phyloP scores from a whole-genome alignment of 2,888 invertebrate genomes.

The Noctua pronuba region DNA sequence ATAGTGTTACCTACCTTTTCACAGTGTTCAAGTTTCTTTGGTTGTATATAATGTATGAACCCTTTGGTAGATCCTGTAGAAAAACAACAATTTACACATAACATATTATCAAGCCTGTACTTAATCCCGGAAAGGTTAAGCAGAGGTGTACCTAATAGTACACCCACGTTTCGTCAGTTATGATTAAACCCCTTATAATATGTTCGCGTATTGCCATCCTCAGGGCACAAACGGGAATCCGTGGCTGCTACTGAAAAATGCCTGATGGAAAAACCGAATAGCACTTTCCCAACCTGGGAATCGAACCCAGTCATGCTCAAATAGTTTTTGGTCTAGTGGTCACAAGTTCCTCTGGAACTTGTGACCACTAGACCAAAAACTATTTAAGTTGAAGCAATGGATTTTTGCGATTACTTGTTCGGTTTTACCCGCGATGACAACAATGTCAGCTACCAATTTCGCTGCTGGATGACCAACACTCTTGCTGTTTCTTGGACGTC shows the following conservation, averaged over 20 bases:
- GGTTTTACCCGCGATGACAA: background rate
- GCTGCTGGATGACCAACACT: background rate
- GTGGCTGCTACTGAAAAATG: too few species aligned
- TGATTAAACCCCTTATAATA: too few species aligned
- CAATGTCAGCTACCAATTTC: background rate
- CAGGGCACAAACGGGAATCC: too few species aligned
- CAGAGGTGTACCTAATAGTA: too few species aligned
- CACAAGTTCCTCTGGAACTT: too few species aligned
- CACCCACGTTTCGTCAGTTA: too few species aligned
- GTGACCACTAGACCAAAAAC: background rate
- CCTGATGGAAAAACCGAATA: background rate
- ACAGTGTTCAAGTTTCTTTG: background rate
- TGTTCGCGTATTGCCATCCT: too few species aligned
- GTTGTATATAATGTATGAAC: background rate
- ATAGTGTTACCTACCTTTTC: constrained; percentile 11
- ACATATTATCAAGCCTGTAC: too few species aligned
- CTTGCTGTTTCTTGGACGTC: background rate
- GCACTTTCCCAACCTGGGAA: background rate
- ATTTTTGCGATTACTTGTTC: background rate
- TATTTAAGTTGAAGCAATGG: too few species aligned
- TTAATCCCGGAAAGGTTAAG: too few species aligned
- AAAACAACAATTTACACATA: background rate
- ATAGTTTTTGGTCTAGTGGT: too few species aligned
- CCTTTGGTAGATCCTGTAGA: constrained; percentile 1
- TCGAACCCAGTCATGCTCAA: background rate